Conservation (phyloP, 2,797 vertebrate genomes). For the Mus spretus region DNA sequence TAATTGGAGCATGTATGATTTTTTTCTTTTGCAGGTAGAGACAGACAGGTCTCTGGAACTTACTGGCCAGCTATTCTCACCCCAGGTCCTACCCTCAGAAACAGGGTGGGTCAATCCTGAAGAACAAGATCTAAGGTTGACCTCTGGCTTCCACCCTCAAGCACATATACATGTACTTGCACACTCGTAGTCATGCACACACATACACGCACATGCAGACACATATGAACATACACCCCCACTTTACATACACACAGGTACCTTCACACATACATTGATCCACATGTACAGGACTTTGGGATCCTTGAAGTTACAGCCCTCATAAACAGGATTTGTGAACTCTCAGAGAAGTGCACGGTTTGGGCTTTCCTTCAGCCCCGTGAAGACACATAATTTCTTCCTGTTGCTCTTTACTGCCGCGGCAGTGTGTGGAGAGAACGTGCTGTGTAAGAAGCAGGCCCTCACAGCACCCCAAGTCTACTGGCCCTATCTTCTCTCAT, state of each 20-base stretch:
- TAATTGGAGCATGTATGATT: background rate
- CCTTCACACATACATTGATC: background rate
- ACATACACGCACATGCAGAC: background rate
- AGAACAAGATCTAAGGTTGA: background rate
- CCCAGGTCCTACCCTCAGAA: background rate
- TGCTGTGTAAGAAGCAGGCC: background rate
- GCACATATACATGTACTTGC: background rate
- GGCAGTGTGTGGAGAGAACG: background rate
- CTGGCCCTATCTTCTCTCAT: background rate
- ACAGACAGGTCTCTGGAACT: background rate
- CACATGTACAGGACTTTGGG: background rate
- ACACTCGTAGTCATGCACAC: background rate
- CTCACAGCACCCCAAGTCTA: background rate
- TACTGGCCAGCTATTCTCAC: background rate
- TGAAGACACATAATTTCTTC: background rate
- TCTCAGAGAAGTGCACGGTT: background rate
- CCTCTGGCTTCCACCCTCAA: background rate
- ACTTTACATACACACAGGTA: background rate
- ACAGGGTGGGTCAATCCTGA: background rate
- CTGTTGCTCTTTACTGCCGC: background rate
- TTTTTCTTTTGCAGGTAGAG: background rate
- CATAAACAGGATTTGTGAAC: background rate
- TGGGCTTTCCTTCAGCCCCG: background rate
- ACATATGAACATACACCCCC: background rate
- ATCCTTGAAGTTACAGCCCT: background rate